Percentiles rank a stretch among this genome's conserved stretches.
Evolutionary conservation across 2,113 vertebrate species (phyloP).

Genomic region (Galeopterus variegatus): DNA sequence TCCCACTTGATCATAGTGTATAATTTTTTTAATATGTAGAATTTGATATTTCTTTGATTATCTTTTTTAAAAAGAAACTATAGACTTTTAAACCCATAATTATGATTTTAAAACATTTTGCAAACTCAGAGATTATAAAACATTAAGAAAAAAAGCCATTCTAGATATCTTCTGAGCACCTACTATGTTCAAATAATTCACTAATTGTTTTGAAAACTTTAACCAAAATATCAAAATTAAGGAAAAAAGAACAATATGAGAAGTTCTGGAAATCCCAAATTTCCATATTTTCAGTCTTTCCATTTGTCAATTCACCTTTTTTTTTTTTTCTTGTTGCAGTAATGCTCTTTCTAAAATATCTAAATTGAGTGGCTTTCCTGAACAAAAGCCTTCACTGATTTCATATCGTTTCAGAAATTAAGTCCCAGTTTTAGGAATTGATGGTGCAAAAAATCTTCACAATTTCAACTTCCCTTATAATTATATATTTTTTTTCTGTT

Average conservation of each 20-base stretch:
- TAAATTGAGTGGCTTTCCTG: constrained; percentile 7
- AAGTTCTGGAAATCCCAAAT: not conserved
- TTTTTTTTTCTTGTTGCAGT: not conserved
- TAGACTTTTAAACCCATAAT: not conserved
- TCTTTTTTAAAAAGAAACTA: constrained; percentile 6
- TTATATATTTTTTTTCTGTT: not conserved
- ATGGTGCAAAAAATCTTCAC: not conserved
- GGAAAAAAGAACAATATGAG: not conserved
- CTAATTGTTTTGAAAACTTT: not conserved
- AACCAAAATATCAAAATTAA: constrained; percentile 25
- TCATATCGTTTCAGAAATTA: constrained; percentile 33
- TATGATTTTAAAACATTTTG: constrained; percentile 63
- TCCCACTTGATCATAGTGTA: too few relatives aligned
- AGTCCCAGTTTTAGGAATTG: not conserved
- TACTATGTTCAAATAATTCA: constrained; percentile 19
- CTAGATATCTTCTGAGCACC: not conserved
- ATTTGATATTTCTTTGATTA: constrained; percentile 41
- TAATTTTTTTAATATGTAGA: not conserved
- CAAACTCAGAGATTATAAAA: not conserved
- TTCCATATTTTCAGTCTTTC: not conserved
- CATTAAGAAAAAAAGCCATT: not conserved
- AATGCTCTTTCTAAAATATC: constrained; percentile 9
- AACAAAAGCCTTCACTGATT: not conserved
- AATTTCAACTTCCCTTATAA: not conserved
- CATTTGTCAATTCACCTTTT: not conserved